A percentile compares a stretch with the other conserved stretches of the same genome.
phyloP scores from a whole-genome alignment of 2,888 invertebrate genomes.

The Neocrepidodera transversa region DNA sequence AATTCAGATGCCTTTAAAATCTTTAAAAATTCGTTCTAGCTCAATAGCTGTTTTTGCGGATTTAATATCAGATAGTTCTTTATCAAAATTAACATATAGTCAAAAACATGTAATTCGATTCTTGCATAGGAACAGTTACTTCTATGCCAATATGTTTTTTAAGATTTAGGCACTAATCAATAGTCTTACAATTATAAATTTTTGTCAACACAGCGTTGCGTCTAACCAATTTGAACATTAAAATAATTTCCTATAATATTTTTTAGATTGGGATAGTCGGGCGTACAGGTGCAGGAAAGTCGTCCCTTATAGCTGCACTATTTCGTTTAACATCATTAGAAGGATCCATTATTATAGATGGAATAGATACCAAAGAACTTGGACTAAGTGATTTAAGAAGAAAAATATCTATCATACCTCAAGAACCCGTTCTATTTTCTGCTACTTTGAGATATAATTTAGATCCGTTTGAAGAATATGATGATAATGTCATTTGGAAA shows the following conservation, averaged over 20 bases:
- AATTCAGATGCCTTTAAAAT: no score
- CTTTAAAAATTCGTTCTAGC: no score
- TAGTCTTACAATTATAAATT: no score
- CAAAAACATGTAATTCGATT: no score
- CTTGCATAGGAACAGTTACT: no score
- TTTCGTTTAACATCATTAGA: conserved; percentile 83
- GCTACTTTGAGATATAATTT: conserved; percentile 83
- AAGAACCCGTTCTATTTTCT: conserved; percentile 88
- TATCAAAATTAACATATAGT: no score
- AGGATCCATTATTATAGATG: conserved; percentile 80
- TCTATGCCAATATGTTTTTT: no score
- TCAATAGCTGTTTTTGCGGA: no score
- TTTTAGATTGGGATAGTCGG: conserved; percentile 83
- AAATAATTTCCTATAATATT: not conserved
- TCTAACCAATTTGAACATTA: no score
- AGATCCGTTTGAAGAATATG: conserved; percentile 72
- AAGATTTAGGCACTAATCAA: no score
- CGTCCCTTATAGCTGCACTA: conserved; percentile 79
- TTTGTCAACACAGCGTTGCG: no score
- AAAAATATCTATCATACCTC: conserved; percentile 93
- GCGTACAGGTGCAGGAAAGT: conserved; percentile 87
- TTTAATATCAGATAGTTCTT: no score
- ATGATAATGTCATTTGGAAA: conserved; percentile 78
- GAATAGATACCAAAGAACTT: conserved; percentile 71
- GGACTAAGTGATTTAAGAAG: conserved; percentile 80